Base-by-base conservation (phyloP, 2,797 vertebrate species). In the Clarias fuscus region DNA sequence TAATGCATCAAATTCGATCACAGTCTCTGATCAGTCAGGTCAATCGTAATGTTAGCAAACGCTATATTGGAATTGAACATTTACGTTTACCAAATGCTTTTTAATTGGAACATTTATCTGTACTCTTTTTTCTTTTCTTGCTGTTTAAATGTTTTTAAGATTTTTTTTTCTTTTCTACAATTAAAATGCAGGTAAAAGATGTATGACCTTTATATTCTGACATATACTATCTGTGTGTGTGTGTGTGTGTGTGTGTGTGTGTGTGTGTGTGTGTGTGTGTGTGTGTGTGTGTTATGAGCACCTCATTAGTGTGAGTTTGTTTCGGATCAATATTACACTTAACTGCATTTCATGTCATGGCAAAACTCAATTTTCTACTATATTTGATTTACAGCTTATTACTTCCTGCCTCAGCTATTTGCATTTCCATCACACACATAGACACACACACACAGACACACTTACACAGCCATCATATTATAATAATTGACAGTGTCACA, bases 261-360 rank as follows among this genome's bases (percentile, higher is more conserved):
- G 14, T 27, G 73, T 76, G 73, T 56, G 72, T 76, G 73, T 97
- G 97, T 96, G 97, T 96, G 96, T 97, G 96, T 95, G 86, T 37
- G 76, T 37, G 76, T 61, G 76, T 37, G 56, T 61, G 76, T 37
- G 77, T 95, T 96, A 98, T 97, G 98, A 96, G 96, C 98, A 97
- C 99, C 98, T 98, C 97, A 98, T 99, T 98, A 98, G 98, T 99
- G 98, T 96, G 96, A 99, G 99, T 98, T 97, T 94, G 93, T 96
- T 94, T 93, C 89, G 93, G 93, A 93, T 95, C 92, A 93, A 92
- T 94, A 91, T 94, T 93, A 92, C 94, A 94, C 94, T 94, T 94
- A 93, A 94, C 93, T 92, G 91, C 93, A 80, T 95, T 94, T 93
- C 90, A 93, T 93, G 94, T 95, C 93, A 93, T 92, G 91, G 91